Percentiles rank a stretch among this genome's conserved stretches.
Evolutionary conservation across 2,888 invertebrate species (phyloP).

Genomic region (Drosophila nr. medialis): DNA sequence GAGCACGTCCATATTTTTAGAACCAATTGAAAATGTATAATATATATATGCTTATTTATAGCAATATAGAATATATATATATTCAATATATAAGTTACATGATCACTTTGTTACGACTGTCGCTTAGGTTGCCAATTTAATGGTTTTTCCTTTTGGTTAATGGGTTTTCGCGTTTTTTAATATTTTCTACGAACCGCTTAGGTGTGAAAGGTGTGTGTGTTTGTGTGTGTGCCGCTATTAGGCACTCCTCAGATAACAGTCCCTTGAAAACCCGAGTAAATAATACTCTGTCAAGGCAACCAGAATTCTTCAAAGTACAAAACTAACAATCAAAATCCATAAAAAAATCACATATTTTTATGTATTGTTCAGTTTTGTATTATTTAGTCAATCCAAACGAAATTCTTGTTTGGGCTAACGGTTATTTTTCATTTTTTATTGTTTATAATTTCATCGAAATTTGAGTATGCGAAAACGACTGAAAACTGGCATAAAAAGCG

Average conservation of each 20-base stretch:
- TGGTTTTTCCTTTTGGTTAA: not conserved
- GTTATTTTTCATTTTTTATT: not conserved
- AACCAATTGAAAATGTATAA: constrained; percentile 33
- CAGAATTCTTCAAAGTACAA: not conserved
- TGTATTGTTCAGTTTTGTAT: not conserved
- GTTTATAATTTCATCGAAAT: not conserved
- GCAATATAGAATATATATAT: not conserved
- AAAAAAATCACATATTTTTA: not conserved
- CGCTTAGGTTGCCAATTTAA: constrained; percentile 5
- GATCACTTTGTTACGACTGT: constrained; percentile 29
- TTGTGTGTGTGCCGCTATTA: constrained; percentile 2
- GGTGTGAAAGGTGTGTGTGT: constrained; percentile 15
- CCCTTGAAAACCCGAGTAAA: not conserved
- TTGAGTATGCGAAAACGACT: not conserved
- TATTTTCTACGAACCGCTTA: constrained; percentile 32
- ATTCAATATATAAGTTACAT: constrained; percentile 11
- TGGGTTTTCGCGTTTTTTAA: constrained; percentile 8
- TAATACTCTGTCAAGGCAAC: not conserved
- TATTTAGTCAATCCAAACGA: not conserved
- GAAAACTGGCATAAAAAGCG: not conserved
- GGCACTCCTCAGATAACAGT: not conserved
- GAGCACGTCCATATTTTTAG: constrained; percentile 7
- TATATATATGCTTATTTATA: not conserved
- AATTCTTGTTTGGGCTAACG: not conserved
- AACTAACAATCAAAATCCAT: too few species aligned